Base-by-base conservation (phyloP, 2,888 invertebrate genomes). In the Tetrapedia diversipes region DNA sequence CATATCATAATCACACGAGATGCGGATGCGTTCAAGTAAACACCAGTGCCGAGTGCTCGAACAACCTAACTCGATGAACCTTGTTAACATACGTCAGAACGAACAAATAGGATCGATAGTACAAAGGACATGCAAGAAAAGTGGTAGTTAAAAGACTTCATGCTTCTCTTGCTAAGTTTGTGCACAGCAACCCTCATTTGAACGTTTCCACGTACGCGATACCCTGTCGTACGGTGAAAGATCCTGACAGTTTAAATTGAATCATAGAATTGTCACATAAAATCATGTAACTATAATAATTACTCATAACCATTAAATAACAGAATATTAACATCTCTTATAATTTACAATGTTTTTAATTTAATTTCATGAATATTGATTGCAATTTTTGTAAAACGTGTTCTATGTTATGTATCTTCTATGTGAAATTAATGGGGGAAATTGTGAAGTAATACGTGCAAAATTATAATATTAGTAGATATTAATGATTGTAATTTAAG, bases 51-150 rank as follows among this genome's bases (percentile, higher is more conserved):
- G 63, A 61, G 79, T 79, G 77, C 63, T 77, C 60, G 65, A 69
- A 27, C 24, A 49, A 77, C 53, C 39, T 53, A 32, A n/a, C n/a
- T 45, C 41, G 66, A 60, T 34, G 39, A 49, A 67, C n/a, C 32
- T 27, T 11, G 32, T 49, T 41, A n/a, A n/a, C n/a, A n/a, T n/a
- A 43, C n/a, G 19, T 54, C 43, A 43, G 37, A 81, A 65, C 29
- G 60, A 61, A 66, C 11, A 32, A 74, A 32, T 65, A 49, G 19
- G 51, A 56, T 69, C 53, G 61, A 53, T 61, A 32, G 29, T 66
- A 66, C 39, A 70, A 70, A 68, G 29, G 60, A 63, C 81, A 84
- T 85, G 81, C 83, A 82, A 54, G 49, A 66, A 69, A 61, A 66
- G 63, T 77, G 80, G 74, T 72, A 68, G 70, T 77, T 81, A 74